Base-by-base conservation (phyloP, 2,888 invertebrate genomes). In the Eupithecia exiguata region DNA sequence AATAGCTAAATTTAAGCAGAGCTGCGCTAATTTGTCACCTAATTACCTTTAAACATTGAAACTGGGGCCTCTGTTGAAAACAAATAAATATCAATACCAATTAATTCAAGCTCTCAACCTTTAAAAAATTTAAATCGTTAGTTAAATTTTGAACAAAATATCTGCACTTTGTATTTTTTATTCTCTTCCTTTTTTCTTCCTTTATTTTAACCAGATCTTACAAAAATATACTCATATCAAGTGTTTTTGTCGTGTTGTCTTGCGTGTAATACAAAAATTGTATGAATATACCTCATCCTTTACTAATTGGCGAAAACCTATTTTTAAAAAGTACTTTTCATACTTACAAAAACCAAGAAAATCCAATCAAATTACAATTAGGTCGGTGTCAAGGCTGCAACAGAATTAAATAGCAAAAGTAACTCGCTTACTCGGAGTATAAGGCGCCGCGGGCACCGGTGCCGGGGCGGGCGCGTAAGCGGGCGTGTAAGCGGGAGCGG, bases 11-110 rank as follows among this genome's bases (percentile, higher is more conserved):
- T 82, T 62, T 68, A 93, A 93, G 92, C 92, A 87, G 83, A 86
- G 84, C 85, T 86, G 87, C 83, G 84, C 83, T 83, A 84, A 83
- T 84, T 81, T 81, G 80, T 84, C 81, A 80, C 83, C 87, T 89
- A 87, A 88, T 93, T 94, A 94, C 94, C 94, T 94, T 94, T 94
- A 91, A 93, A 94, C 90, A 93, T 88, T 86, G 94, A 92, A 88
- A 89, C 93, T 91, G 94, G 94, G 88, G 84, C 85, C 90, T 93
- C 94, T 94, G 94, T 93, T 89, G 87, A 91, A 93, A 92, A 93
- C 88, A 93, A 93, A 92, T 84, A 89, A 84, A 83, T 74, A 81
- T 81, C 69, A 83, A 83, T 79, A 83, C 78, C 79, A 80, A 74
- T 69, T 36, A 21, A 67, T 43, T 75, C 25, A 66, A 46, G 63